Evolutionary conservation across 2,797 vertebrate species (phyloP), one percentile per base, ranked within the genome.

Genomic region (Darevskia mixta): DNA sequence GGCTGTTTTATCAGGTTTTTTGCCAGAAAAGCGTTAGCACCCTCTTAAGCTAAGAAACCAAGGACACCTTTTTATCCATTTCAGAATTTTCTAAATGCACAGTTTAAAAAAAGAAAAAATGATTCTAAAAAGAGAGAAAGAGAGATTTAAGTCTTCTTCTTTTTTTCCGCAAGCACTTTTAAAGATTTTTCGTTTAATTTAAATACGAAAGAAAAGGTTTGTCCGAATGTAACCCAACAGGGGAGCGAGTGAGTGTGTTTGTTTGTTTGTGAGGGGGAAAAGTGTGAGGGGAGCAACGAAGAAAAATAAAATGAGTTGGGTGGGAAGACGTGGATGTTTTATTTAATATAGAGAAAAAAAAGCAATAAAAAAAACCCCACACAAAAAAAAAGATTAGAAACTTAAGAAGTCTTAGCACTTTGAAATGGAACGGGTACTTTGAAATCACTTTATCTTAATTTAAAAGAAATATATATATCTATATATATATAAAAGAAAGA

Each of bases 381-480:
- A 94, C 11, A 73, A 73, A 17, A 72, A 35, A 35, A 73, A 87
- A 78, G 87, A 85, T 87, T 88, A 83, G 77, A 89, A 81, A 92
- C 89, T 55, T 87, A 94, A 93, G 93, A 95, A 95, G 95, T 95
- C 95, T 96, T 91, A 95, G 96, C 96, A 97, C 96, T 96, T 96
- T 97, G 96, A 91, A 92, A 94, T 87, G 92, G 96, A 96, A 97
- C 96, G 96, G 96, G 96, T 97, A 97, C 95, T 96, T 94, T 85
- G 89, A 93, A 91, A 89, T 94, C 91, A 95, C 95, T 97, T 97
- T 96, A 96, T 96, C 95, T 95, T 96, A 97, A 97, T 96, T 96
- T 96, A 95, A 96, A 95, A 84, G 55, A 82, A 35, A 85, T 71
- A 87, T 87, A 87, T 82, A 83, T 55, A 82, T 7, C 61, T 88